Base-by-base conservation (phyloP, 1,140 invertebrate species). In the Penaeus chinensis region DNA sequence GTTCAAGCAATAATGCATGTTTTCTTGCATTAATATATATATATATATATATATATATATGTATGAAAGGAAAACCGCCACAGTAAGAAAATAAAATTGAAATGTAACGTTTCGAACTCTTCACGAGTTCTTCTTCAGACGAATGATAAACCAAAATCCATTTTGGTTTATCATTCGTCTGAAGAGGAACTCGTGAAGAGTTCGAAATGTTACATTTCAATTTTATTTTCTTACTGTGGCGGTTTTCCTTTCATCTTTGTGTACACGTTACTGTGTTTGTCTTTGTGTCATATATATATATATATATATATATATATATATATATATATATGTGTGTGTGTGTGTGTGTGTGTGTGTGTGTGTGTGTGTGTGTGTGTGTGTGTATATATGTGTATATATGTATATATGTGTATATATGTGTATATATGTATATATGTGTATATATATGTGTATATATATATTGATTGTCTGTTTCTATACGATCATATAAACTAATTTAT, bases 311-410 rank as follows among this genome's bases (percentile, higher is more conserved):
- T 78, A 10, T 13, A 78, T 78, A 13, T 78, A 78, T 32, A 78
- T 13, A 78, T 78, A 32, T 24, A 24, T 78, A 32, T 78, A 32
- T 78, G 22, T 78, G 22, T 27, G 47, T 78, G 47, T 78, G 47
- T 78, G 47, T 78, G 47, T 10, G 47, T 78, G 47, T 78, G 47
- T 78, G 47, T 78, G 47, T 10, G 47, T 78, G 47, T 78, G 47
- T 78, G 47, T 78, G 47, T 78, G 47, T 78, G 47, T 78, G 47
- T 78, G 47, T 78, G 47, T 78, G 47, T 78, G 47, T 78, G 47
- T 78, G 47, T 78, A 32, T 76, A 76, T 76, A 24, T 24, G 2
- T 76, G 4, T 76, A 24, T 24, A 24, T 76, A 24, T 76, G 2
- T 24, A 24, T 27, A 76, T 76, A 24, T 24, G 2, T 76, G 4